Conservation (phyloP, 2,888 invertebrate genomes). For the Agonum fuliginosum region DNA sequence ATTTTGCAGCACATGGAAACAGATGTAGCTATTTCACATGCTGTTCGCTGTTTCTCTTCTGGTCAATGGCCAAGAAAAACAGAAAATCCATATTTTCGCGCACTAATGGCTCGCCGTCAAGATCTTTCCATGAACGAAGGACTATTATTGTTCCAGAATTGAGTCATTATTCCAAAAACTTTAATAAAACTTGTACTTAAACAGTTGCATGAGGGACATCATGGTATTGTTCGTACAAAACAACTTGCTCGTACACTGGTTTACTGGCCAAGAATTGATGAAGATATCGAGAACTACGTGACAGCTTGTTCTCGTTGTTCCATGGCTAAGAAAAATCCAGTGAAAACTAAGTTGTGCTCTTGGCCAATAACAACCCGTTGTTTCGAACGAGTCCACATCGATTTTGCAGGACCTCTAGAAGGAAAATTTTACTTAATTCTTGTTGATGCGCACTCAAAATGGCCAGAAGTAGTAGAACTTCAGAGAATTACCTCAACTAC, state of each 20-base stretch:
- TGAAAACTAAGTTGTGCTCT: too few relatives aligned
- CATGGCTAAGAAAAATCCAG: too few relatives aligned
- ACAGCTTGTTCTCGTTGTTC: too few relatives aligned
- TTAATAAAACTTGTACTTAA: conserved; percentile 60
- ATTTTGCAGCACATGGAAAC: not conserved
- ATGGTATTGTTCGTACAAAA: not conserved
- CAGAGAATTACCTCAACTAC: too few relatives aligned
- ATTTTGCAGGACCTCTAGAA: too few relatives aligned
- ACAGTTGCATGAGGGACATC: conserved; percentile 30
- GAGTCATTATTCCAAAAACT: conserved; percentile 61
- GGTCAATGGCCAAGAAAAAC: not conserved
- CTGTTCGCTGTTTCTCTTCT: not conserved
- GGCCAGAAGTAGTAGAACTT: too few relatives aligned
- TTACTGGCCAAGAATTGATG: not conserved
- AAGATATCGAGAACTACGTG: too few relatives aligned
- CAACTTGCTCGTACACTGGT: not conserved
- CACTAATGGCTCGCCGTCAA: not conserved
- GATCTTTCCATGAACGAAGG: conserved; percentile 29
- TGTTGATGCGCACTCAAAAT: too few relatives aligned
- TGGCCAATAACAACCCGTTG: too few relatives aligned
- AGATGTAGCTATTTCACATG: not conserved
- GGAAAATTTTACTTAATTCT: too few relatives aligned
- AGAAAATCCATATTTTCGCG: not conserved
- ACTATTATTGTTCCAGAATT: conserved; percentile 60
- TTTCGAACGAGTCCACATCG: too few relatives aligned